A percentile compares a stretch with the other conserved stretches of the same genome.
Conservation (phyloP, 2,113 vertebrate species). For the Psilopsiagon aymara region DNA sequence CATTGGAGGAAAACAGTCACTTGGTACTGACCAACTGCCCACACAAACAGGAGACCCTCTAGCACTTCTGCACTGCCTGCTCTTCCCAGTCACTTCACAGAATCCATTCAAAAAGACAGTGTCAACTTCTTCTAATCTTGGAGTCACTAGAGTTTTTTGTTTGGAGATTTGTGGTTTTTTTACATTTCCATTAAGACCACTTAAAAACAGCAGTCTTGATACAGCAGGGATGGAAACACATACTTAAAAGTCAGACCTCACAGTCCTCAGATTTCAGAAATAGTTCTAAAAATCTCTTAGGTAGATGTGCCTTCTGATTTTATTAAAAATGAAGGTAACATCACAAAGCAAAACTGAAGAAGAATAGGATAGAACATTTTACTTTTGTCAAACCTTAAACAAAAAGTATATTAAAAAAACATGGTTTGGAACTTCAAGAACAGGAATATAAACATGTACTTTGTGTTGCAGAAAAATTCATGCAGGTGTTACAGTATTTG, state of each 20-base stretch:
- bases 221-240: neutral
- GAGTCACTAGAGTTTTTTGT: fast-evolving
- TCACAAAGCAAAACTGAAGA: constrained; percentile 49
- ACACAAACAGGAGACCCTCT: neutral
- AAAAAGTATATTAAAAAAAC: constrained; percentile 59
- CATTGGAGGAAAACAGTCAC: neutral
- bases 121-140: neutral
- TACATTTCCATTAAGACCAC: neutral
- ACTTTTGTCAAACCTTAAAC: constrained; percentile 55
- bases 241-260: neutral
- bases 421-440: constrained; percentile 51
- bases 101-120: constrained; percentile 1
- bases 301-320: neutral
- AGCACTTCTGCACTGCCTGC: neutral
- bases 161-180: neutral
- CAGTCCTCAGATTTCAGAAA: neutral
- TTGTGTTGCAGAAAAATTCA: constrained; percentile 47
- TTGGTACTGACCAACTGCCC: neutral
- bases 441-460: constrained; percentile 54
- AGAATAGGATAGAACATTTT: constrained; percentile 57
- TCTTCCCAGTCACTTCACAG: neutral
- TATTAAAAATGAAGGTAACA: constrained; percentile 24
- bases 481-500: constrained; percentile 14
- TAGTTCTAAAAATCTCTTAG: neutral
- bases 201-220: constrained; percentile 4